Percentiles rank a stretch among this genome's conserved stretches.
These are phyloP conservation scores for Drosophila nasuta DNA, from an alignment of 1,140 invertebrate genomes.

Conservation along the genomic window DNA sequence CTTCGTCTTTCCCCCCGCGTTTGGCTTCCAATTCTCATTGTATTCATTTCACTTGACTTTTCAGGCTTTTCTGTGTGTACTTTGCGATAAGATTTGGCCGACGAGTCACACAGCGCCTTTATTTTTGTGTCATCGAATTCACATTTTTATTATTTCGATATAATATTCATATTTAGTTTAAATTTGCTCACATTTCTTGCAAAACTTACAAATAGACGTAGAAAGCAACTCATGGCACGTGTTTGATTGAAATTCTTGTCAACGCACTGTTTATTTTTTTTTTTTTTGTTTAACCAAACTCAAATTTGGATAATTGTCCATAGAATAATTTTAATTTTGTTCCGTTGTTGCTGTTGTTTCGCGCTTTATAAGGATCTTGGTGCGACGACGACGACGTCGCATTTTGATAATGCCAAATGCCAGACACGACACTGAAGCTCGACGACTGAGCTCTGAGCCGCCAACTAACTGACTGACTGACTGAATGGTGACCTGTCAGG, in stretches of 20 bases:
- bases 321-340: constrained; percentile 39
- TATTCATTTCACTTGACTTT: constrained; percentile 8
- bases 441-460: constrained; percentile 27
- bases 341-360: constrained; percentile 16
- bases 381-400: constrained; percentile 56
- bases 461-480: constrained; percentile 31
- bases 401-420: constrained; percentile 55
- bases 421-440: constrained; percentile 48
- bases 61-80: constrained; percentile 20
- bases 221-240: constrained; percentile 74
- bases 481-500: constrained; percentile 41
- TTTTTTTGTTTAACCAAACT: not conserved
- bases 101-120: constrained; percentile 30
- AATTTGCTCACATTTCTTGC: constrained; percentile 2
- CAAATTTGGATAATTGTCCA: constrained; percentile 36
- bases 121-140: constrained; percentile 17
- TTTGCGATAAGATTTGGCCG: constrained; percentile 36
- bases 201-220: constrained; percentile 72
- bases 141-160: not conserved
- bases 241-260: constrained; percentile 52
- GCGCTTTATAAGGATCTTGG: constrained; percentile 67
- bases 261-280: constrained; percentile 14
- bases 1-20: not conserved
- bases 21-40: constrained; percentile 1
- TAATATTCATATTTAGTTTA: not conserved